Evolutionary conservation across 2,797 vertebrate genomes (phyloP).

Genomic region (Anolis apletophallus): DNA sequence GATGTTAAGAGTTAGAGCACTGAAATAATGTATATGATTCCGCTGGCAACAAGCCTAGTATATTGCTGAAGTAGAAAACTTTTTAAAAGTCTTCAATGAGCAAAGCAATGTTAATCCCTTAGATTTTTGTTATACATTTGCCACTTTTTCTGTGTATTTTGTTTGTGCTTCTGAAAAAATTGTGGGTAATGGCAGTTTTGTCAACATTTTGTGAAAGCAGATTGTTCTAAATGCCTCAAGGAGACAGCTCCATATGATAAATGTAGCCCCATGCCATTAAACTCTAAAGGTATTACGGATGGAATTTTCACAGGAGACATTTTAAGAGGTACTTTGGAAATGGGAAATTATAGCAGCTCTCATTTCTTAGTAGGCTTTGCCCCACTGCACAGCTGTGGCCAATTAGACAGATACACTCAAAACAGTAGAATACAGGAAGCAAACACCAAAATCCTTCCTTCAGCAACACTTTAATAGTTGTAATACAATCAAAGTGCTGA

Average conservation of each 20-base stretch:
- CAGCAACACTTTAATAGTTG: slow-evolving; percentile 24
- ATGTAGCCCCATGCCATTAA: slow-evolving; percentile 52
- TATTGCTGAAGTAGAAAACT: slow-evolving; percentile 55
- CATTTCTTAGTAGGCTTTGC: slow-evolving; percentile 72
- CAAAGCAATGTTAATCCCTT: slow-evolving; percentile 29
- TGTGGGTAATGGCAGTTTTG: slow-evolving; percentile 53
- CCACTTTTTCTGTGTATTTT: slow-evolving; percentile 49
- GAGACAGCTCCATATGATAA: slow-evolving; percentile 60
- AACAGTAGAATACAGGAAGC: slow-evolving; percentile 42
- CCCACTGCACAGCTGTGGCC: slow-evolving; percentile 75
- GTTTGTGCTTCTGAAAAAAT: slow-evolving; percentile 56
- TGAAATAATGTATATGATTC: slow-evolving; percentile 51
- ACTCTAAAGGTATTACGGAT: slow-evolving; percentile 61
- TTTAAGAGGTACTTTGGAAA: slow-evolving; percentile 76
- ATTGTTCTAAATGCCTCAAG: slow-evolving; percentile 58
- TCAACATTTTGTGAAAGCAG: slow-evolving; percentile 57
- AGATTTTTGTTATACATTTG: slow-evolving; percentile 36
- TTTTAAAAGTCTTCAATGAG: slow-evolving; percentile 51
- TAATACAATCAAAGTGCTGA: background rate
- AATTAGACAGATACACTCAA: slow-evolving; percentile 72
- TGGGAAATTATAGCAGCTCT: slow-evolving; percentile 70
- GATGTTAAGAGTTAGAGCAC: slow-evolving; percentile 53
- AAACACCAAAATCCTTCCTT: slow-evolving; percentile 35
- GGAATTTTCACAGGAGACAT: slow-evolving; percentile 57
- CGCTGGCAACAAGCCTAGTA: slow-evolving; percentile 48